Evolutionary conservation across 2,888 invertebrate species (phyloP), one percentile per base, ranked within the genome.

Genomic region (Agapostemon virescens): DNA sequence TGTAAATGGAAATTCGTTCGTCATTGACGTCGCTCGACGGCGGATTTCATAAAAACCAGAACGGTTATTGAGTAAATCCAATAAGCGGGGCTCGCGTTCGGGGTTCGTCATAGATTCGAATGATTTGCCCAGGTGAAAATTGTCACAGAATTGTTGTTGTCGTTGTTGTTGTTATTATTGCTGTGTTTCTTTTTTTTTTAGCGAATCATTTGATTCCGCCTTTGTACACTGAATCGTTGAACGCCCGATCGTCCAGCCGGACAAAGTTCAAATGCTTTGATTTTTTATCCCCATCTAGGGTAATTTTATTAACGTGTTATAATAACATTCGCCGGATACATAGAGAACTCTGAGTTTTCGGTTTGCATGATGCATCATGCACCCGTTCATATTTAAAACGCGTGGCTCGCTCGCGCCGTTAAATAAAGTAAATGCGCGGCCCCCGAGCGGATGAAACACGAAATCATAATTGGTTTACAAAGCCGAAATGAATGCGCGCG

Each of bases 401-500:
- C 40, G 40, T 49, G 49, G 30, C 68, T 23, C 15, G 67, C 63
- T 58, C 49, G 40, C 38, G 67, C 45, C 55, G 72, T 78, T 83
- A 81, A 82, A 83, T 83, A 78, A 82, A 83, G 63, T 61, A 77
- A 82, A 72, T 81, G 67, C 73, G 23, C n/a, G 33, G 64, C 20
- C 30, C 17, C 45, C 30, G 72, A 64, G 72, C 69, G 64, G 73
- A 76, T 83, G 72, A 82, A 75, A 73, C 72, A 20, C 64, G 61
- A 64, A 75, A 76, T 75, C 82, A 75, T 81, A 83, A 83, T 82
- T 77, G 78, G 36, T 69, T 75, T 74, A 75, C 73, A 73, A 77
- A 77, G 67, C 80, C 52, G 66, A 52, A 74, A 74, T 49, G 64
- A 66, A 38, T 26, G 75, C 40, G n/a, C 20, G 13, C n/a, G 9